phyloP scores from a whole-genome alignment of 2,888 invertebrate species.

The Lottia gigantea region DNA sequence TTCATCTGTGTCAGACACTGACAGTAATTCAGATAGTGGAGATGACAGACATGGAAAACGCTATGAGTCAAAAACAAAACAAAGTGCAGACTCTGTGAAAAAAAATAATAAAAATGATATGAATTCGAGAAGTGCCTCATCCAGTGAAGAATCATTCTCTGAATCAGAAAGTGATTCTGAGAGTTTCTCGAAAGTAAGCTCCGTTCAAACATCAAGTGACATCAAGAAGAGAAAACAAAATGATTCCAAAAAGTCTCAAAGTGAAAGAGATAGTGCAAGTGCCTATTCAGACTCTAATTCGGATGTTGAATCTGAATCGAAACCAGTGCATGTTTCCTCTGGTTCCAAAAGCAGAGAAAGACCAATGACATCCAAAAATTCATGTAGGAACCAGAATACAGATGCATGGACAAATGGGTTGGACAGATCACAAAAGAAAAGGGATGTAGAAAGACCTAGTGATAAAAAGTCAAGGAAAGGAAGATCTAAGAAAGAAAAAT shows the following conservation, averaged over 20 bases:
- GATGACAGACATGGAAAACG: slow-evolving; percentile 18
- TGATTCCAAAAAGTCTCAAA: slow-evolving; percentile 14
- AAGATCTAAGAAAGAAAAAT: slow-evolving; percentile 26
- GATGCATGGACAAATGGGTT: neutral
- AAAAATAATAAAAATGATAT: slow-evolving; percentile 18
- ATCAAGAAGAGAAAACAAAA: neutral
- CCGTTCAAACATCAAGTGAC: neutral
- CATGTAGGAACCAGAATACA: slow-evolving; percentile 27
- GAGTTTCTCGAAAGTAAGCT: neutral
- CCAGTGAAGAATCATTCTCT: neutral
- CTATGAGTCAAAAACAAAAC: slow-evolving; percentile 19
- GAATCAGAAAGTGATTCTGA: slow-evolving; percentile 3
- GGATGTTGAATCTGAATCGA: slow-evolving; percentile 18
- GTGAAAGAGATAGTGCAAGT: slow-evolving; percentile 21
- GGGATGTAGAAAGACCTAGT: slow-evolving; percentile 17
- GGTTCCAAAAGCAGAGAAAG: slow-evolving; percentile 18
- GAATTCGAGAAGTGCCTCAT: slow-evolving; percentile 14
- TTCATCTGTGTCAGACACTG: slow-evolving; percentile 25
- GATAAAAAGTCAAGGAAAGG: slow-evolving; percentile 25
- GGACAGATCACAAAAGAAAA: neutral
- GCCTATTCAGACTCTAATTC: slow-evolving; percentile 19
- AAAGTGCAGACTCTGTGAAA: slow-evolving; percentile 9
- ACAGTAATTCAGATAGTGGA: slow-evolving; percentile 20
- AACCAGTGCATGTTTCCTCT: slow-evolving; percentile 12
- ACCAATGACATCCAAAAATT: slow-evolving; percentile 36